These are phyloP conservation scores for Chaetodon auriga DNA, from an alignment of 2,113 vertebrate species.

Conservation along the genomic window DNA sequence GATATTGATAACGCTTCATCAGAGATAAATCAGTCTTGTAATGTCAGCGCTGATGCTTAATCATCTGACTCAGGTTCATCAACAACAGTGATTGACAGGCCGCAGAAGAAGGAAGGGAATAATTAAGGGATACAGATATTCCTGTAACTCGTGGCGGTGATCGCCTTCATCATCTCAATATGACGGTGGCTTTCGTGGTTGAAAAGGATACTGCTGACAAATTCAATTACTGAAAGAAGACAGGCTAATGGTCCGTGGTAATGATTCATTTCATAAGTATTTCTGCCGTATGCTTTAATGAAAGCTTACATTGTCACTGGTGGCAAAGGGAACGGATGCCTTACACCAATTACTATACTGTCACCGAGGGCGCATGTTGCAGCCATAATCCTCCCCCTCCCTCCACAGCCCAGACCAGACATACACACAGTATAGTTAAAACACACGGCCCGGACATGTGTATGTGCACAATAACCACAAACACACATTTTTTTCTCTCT, in stretches of 20 bases:
- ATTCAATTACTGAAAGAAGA: slow-evolving; percentile 97
- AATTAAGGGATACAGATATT: slow-evolving; percentile 50
- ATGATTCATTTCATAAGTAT: slow-evolving; percentile 97
- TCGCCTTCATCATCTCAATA: slow-evolving; percentile 95
- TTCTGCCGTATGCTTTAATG: slow-evolving; percentile 95
- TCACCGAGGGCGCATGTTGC: slow-evolving; percentile 49
- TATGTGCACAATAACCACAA: slow-evolving; percentile 35
- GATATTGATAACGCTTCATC: slow-evolving; percentile 64
- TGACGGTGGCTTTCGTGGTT: slow-evolving; percentile 86
- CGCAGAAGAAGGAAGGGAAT: slow-evolving; percentile 27
- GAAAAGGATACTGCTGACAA: slow-evolving; percentile 97
- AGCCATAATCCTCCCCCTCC: slow-evolving; percentile 50
- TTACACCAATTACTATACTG: slow-evolving; percentile 86
- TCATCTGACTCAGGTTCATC: slow-evolving; percentile 60
- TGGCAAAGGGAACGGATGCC: slow-evolving; percentile 84
- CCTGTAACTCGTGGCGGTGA: slow-evolving; percentile 80
- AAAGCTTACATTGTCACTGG: slow-evolving; percentile 87
- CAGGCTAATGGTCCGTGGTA: slow-evolving; percentile 95
- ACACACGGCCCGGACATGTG: slow-evolving; percentile 23
- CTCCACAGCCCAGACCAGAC: slow-evolving; percentile 27
- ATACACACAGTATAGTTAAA: slow-evolving; percentile 8
- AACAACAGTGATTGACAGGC: slow-evolving; percentile 65
- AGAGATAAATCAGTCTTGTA: slow-evolving; percentile 58
- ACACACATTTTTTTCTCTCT: not conserved
- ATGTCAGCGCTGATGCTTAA: slow-evolving; percentile 32